Percentiles rank a stretch among this genome's conserved stretches.
Conservation (phyloP, 2,113 vertebrate species). For the Ploceus nigricollis region DNA sequence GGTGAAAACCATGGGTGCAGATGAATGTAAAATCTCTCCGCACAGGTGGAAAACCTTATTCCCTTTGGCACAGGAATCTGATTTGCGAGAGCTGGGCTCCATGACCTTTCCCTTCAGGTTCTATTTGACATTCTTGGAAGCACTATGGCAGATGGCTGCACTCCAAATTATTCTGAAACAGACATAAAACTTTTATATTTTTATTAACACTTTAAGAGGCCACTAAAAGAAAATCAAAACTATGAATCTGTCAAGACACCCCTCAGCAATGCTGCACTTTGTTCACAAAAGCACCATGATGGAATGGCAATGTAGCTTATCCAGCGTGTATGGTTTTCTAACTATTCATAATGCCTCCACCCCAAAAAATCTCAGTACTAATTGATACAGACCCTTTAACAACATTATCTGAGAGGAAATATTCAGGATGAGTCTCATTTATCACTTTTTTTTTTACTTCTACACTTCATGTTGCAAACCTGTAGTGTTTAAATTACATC, state of each 20-base stretch:
- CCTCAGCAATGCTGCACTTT: not conserved
- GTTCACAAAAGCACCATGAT: not conserved
- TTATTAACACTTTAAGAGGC: conserved; percentile 61
- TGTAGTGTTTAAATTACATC: not conserved
- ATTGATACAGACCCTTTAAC: not conserved
- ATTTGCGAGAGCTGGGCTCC: conserved; percentile 16
- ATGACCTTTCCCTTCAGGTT: conserved; percentile 47
- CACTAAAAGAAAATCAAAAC: conserved; percentile 66
- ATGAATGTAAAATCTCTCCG: conserved; percentile 25
- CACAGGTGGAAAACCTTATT: conserved; percentile 34
- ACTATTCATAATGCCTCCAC: not conserved
- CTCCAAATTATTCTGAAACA: conserved; percentile 49
- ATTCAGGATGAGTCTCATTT: not conserved
- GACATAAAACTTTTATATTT: conserved; percentile 54
- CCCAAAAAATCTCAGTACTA: not conserved
- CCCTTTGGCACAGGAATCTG: conserved; percentile 4
- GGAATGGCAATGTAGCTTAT: not conserved
- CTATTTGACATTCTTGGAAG: conserved; percentile 47
- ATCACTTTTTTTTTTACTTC: not conserved
- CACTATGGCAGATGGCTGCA: not conserved
- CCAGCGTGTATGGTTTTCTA: not conserved
- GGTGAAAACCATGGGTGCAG: conserved; percentile 26
- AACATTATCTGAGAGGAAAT: not conserved
- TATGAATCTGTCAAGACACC: conserved; percentile 59
- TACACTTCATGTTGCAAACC: not conserved